Conservation (phyloP, 2,113 vertebrate species). For the Nothoprocta pentlandii region DNA sequence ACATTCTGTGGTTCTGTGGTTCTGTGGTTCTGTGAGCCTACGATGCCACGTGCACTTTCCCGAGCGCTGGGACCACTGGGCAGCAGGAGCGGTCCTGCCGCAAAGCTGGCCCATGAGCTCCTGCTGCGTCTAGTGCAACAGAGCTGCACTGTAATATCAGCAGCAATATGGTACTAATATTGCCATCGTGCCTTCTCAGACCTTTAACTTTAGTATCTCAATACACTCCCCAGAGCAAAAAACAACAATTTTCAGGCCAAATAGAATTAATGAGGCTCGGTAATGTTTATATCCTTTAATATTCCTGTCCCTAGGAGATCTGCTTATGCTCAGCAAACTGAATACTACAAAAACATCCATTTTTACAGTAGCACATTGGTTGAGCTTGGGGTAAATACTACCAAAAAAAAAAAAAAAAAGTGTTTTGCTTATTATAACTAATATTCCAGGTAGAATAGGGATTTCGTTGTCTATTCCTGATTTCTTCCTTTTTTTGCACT, state of each 20-base stretch:
- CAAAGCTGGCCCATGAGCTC: accelerated
- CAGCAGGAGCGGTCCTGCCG: background rate
- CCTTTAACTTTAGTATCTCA: background rate
- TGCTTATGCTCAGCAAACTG: background rate
- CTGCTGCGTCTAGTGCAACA: background rate
- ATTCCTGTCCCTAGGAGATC: background rate
- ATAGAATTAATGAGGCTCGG: background rate
- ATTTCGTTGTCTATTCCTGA: accelerated
- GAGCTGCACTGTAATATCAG: background rate
- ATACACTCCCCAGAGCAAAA: background rate
- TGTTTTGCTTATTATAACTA: background rate
- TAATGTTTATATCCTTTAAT: background rate
- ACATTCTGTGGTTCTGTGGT: no score
- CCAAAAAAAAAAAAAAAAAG: background rate
- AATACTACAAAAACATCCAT: background rate
- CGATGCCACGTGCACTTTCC: background rate
- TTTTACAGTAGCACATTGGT: background rate
- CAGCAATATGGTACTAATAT: background rate
- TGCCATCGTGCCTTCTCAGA: background rate
- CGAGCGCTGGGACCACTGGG: accelerated
- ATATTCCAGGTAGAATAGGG: background rate
- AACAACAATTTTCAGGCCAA: slow-evolving; percentile 8
- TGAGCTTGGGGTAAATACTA: background rate
- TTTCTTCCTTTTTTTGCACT: background rate
- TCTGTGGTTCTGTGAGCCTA: background rate